Conservation (phyloP, 2,888 invertebrate species). For the Crepidodera aurea region DNA sequence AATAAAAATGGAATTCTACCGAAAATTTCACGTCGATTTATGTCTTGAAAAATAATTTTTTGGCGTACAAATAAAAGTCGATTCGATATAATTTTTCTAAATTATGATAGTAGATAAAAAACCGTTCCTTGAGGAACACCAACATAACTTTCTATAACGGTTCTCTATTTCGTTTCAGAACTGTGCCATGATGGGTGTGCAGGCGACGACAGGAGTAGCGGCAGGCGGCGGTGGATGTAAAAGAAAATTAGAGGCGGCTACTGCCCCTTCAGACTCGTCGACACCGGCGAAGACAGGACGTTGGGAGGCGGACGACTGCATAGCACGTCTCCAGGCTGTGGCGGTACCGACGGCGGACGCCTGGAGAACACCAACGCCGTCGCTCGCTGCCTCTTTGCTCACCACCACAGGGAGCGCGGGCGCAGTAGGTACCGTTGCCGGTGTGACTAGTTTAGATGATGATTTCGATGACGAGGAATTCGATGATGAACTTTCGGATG, state of each 20-base stretch:
- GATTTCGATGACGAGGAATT: conserved; percentile 72
- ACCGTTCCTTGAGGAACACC: too few species aligned
- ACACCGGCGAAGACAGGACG: conserved; percentile 65
- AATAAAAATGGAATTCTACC: too few species aligned
- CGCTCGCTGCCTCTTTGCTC: conserved; percentile 57
- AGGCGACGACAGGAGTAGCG: conserved; percentile 70
- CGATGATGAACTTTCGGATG: conserved; percentile 66
- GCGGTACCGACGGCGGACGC: conserved; percentile 71
- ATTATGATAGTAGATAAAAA: too few species aligned
- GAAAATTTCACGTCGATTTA: too few species aligned
- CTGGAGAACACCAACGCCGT: conserved; percentile 63
- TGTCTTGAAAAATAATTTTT: too few species aligned
- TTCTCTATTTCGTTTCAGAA: conserved; percentile 58
- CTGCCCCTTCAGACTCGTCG: conserved; percentile 62
- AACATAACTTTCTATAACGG: too few species aligned
- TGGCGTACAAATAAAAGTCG: too few species aligned
- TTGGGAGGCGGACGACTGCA: conserved; percentile 67
- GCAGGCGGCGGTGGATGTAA: conserved; percentile 57
- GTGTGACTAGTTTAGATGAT: conserved; percentile 58
- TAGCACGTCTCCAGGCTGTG: conserved; percentile 75
- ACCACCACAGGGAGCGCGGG: conserved; percentile 49
- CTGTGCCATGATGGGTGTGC: conserved; percentile 79
- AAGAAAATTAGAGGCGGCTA: conserved; percentile 68
- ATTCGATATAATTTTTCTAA: too few species aligned
- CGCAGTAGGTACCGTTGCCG: conserved; percentile 64